Conservation (phyloP, 2,888 invertebrate genomes). For the Cynaeus angustus region DNA sequence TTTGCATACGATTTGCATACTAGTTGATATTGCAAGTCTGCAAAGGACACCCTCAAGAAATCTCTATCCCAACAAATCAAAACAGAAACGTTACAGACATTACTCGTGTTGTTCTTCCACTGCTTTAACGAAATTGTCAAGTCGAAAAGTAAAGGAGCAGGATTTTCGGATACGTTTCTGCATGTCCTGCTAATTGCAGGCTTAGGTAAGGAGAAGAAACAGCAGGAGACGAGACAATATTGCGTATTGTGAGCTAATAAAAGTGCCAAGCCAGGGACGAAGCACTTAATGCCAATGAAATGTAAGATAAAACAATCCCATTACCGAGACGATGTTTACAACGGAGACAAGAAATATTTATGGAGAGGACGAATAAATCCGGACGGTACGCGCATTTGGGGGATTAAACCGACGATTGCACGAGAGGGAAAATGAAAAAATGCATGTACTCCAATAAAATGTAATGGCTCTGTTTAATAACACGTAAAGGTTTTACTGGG, state of each 20-base stretch:
- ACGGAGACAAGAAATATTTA: constrained; percentile 61
- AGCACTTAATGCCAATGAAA: constrained; percentile 71
- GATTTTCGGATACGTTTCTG: constrained; percentile 50
- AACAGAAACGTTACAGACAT: constrained; percentile 22
- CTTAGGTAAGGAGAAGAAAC: constrained; percentile 64
- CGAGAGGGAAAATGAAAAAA: constrained; percentile 41
- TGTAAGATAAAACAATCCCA: constrained; percentile 71
- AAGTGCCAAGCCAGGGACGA: constrained; percentile 65
- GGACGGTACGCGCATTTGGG: constrained; percentile 60
- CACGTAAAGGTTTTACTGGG: no score
- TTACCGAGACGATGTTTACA: constrained; percentile 65
- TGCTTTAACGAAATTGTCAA: not conserved
- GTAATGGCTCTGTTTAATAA: no score
- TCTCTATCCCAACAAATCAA: constrained; percentile 39
- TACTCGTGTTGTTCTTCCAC: constrained; percentile 12
- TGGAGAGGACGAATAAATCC: constrained; percentile 62
- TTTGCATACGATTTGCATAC: constrained; percentile 63
- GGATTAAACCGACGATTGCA: constrained; percentile 62
- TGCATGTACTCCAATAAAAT: not conserved
- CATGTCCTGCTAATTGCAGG: constrained; percentile 65
- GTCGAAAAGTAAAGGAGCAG: constrained; percentile 42
- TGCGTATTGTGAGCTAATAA: constrained; percentile 68
- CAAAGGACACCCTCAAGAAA: constrained; percentile 45
- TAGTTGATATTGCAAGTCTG: constrained; percentile 47
- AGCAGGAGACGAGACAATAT: constrained; percentile 64